phyloP scores from a whole-genome alignment of 2,797 vertebrate species.

The Eleutherodactylus coqui region DNA sequence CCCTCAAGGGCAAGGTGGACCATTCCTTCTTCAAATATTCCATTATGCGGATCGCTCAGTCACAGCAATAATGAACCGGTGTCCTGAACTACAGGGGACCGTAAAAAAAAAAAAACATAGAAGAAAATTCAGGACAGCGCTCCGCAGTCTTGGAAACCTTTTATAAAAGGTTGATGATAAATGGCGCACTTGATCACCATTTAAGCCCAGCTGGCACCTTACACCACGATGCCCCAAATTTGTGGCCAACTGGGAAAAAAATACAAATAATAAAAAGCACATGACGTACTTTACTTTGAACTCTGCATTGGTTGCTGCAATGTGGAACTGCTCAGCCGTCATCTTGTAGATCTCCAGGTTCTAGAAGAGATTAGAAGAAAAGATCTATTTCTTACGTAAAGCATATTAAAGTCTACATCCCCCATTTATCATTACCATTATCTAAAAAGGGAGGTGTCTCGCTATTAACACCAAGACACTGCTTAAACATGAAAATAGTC shows the following conservation, averaged over 20 bases:
- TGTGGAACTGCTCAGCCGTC: conserved; percentile 83
- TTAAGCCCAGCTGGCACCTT: not conserved
- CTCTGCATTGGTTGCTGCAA: conserved; percentile 85
- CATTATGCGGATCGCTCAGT: too few species aligned
- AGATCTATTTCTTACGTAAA: not conserved
- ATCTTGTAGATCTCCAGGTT: conserved; percentile 88
- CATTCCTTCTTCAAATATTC: too few species aligned
- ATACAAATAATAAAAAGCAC: not conserved
- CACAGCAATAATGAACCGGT: too few species aligned
- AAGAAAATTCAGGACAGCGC: too few species aligned
- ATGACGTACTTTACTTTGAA: conserved; percentile 82
- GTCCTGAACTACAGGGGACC: too few species aligned
- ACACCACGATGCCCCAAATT: not conserved
- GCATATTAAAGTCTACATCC: not conserved
- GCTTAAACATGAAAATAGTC: too few species aligned
- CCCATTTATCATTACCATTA: not conserved
- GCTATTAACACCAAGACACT: too few species aligned
- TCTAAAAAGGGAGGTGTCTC: not conserved
- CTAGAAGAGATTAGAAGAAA: conserved; percentile 73
- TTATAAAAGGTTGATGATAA: too few species aligned
- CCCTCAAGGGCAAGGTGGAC: too few species aligned
- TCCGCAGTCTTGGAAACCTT: too few species aligned
- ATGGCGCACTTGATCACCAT: not conserved
- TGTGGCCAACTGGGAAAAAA: too few species aligned
- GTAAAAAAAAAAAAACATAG: too few species aligned